Percentiles rank a stretch among this genome's conserved stretches.
These are phyloP conservation scores for Catalaphyllia jardinei DNA, from an alignment of 64 coral and sea anemone genomes.

Conservation along the genomic window DNA sequence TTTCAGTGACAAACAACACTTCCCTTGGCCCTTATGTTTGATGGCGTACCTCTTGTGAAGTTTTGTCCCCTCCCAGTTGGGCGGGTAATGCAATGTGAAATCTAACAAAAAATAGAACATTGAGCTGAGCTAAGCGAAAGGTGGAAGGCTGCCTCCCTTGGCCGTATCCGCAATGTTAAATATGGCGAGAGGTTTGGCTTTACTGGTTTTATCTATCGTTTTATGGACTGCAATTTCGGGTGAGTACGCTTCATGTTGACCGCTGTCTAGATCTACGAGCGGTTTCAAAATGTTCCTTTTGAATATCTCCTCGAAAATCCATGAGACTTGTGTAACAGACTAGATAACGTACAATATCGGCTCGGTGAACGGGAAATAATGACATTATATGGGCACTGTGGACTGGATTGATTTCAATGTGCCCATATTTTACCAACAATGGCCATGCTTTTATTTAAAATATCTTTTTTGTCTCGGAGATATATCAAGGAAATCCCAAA, in stretches of 20 bases:
- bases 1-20: constrained; percentile 2
- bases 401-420: no score
- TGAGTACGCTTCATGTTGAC: neutral
- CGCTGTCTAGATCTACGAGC: neutral
- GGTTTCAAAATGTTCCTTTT: neutral
- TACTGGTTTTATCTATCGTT: neutral
- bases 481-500: neutral
- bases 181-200: neutral
- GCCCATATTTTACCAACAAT: no score
- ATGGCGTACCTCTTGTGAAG: neutral
- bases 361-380: no score
- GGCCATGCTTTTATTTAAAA: neutral
- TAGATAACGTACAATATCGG: no score
- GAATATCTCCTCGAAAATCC: neutral
- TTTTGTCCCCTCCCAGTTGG: neutral
- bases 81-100: neutral
- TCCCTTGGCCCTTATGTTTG: neutral
- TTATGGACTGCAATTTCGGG: constrained; percentile 3
- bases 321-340: neutral
- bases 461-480: neutral
- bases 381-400: no score
- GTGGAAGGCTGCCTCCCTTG: neutral
- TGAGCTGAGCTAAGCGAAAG: neutral
- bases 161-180: neutral
- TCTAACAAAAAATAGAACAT: neutral